Percentiles rank a stretch among this genome's conserved stretches.
These are phyloP conservation scores for Eupsilia transversa DNA, from an alignment of 2,888 invertebrate genomes.

Conservation along the genomic window DNA sequence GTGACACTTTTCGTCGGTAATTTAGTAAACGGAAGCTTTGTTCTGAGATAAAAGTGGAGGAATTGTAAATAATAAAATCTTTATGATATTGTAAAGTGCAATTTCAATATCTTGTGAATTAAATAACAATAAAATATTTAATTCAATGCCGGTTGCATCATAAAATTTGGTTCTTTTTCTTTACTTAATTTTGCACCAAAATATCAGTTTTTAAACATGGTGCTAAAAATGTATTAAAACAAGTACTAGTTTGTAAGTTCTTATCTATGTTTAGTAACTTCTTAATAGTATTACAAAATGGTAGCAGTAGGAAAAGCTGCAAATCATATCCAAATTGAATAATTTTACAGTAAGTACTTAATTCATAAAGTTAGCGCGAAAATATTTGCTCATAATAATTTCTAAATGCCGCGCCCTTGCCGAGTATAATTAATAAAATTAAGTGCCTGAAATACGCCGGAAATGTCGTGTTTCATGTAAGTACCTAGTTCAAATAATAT, in stretches of 20 bases:
- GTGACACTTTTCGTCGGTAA: conserved; percentile 54
- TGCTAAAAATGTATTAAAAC: background rate
- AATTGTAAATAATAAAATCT: background rate
- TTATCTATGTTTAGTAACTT: background rate
- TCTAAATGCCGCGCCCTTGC: conserved; percentile 37
- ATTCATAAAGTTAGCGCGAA: background rate
- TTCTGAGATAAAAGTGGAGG: conserved; percentile 18
- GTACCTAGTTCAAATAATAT: conserved; percentile 2
- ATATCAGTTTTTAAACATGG: background rate
- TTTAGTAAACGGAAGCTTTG: conserved; percentile 43
- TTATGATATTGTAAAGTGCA: background rate
- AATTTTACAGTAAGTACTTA: background rate
- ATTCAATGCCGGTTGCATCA: conserved; percentile 3
- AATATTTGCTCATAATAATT: conserved; percentile 15
- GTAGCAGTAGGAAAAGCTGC: background rate
- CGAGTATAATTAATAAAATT: conserved; percentile 31
- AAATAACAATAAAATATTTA: background rate
- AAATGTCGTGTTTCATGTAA: conserved; percentile 30
- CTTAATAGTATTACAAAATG: background rate
- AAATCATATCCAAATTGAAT: conserved; percentile 5
- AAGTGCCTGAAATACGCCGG: conserved; percentile 41
- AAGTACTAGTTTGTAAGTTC: too few relatives aligned
- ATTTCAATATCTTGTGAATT: background rate
- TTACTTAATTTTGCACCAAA: background rate
- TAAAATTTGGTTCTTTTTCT: background rate